Percentiles rank a stretch among this genome's conserved stretches.
Conservation (phyloP, 92 coral and sea anemone genomes). For the Metridium senile region DNA sequence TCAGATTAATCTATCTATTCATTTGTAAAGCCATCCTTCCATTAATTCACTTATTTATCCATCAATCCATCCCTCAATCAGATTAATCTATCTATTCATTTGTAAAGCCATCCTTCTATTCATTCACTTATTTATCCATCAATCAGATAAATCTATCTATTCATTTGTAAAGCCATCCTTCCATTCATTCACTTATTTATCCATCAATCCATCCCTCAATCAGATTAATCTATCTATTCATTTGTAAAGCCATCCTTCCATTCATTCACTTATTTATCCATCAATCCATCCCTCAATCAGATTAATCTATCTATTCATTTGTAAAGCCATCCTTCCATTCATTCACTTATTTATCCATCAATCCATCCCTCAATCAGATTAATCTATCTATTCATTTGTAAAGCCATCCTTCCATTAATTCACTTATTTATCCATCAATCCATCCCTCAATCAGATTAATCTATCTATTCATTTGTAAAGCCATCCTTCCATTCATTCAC, state of each 20-base stretch:
- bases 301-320: background rate
- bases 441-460: background rate
- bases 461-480: background rate
- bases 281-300: background rate
- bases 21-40: background rate
- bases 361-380: too few species aligned
- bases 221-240: background rate
- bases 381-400: too few species aligned
- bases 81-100: background rate
- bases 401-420: background rate
- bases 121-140: background rate
- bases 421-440: too few species aligned
- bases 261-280: too few species aligned
- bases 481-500: too few species aligned
- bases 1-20: background rate
- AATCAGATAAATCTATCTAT: too few species aligned
- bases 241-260: background rate
- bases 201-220: background rate
- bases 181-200: background rate
- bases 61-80: background rate
- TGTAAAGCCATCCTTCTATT: background rate
- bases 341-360: background rate
- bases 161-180: too few species aligned
- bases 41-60: too few species aligned
- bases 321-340: background rate